Base-by-base conservation (phyloP, 1,140 invertebrate genomes). In the Pentalonia nigronervosa region DNA sequence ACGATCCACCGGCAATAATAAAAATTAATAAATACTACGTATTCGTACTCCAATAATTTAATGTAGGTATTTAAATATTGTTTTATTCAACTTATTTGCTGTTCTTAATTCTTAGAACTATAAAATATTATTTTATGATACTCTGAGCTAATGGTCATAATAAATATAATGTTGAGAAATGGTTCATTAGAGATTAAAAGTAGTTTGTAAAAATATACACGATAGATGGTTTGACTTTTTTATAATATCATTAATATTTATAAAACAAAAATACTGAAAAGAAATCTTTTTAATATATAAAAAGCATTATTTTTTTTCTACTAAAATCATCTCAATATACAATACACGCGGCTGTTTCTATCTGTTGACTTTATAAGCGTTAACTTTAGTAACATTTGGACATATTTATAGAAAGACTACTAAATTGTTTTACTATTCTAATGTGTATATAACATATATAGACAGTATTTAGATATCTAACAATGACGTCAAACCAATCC, bases 391-490 rank as follows among this genome's bases (percentile, higher is more conserved):
- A 83, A 83, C 76, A 83, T 83, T 83, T 83, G 21, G n/a, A 83
- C 76, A 83, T 83, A 83, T 83, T 83, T 83, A 83, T 83, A 83
- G 34, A 83, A 36, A 83, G 76, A 83, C 34, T 36, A 36, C 20
- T 21, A 36, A 83, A 83, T 83, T 36, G 76, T 83, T 83, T 36
- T 83, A 83, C 76, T 83, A 83, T 83, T 83, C n/a, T 23, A 83
- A 83, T 83, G 34, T 23, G 20, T 83, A 20, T 83, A 83, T 36
- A 36, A 36, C 36, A 36, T 83, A 23, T 23, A 83, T 36, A 83
- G 76, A 83, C 34, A 83, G 76, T 83, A 83, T 83, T 83, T 83
- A 83, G 76, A 83, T 83, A 83, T 83, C 76, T 83, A 83, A 83
- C 76, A 83, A 83, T 83, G 76, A 83, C 76, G 76, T 83, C 76